These are phyloP conservation scores for Phainopepla nitens DNA, from an alignment of 2,113 vertebrate species.

Conservation along the genomic window DNA sequence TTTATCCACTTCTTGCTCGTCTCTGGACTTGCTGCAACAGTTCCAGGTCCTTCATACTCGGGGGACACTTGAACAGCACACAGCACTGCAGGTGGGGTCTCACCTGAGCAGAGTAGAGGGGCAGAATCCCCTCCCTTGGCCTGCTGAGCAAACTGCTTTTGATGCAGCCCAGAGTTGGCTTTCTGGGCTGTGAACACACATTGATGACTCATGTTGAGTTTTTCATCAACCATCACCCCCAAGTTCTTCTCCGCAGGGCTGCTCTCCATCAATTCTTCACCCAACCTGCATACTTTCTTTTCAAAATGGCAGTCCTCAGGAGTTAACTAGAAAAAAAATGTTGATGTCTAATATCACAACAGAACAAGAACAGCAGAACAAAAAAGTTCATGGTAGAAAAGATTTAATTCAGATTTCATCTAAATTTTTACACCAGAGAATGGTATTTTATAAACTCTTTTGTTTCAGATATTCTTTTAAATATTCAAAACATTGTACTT, in stretches of 20 bases:
- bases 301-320: background rate
- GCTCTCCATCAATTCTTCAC: background rate
- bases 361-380: background rate
- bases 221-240: background rate
- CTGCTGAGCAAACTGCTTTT: background rate
- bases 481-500: background rate
- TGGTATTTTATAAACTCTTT: background rate
- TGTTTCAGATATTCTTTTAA: background rate
- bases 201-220: background rate
- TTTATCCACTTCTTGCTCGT: background rate
- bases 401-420: background rate
- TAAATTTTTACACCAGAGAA: background rate
- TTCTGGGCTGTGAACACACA: background rate
- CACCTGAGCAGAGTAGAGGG: background rate
- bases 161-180: background rate
- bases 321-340: background rate
- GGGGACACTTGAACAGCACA: background rate
- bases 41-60: background rate
- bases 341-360: background rate
- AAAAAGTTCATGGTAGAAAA: background rate
- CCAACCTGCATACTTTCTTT: background rate
- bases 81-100: background rate
- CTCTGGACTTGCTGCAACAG: background rate
- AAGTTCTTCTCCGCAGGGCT: background rate
- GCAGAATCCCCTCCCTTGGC: background rate